Base-by-base conservation (phyloP, 2,797 vertebrate species). In the Rhinatrema bivittatum region DNA sequence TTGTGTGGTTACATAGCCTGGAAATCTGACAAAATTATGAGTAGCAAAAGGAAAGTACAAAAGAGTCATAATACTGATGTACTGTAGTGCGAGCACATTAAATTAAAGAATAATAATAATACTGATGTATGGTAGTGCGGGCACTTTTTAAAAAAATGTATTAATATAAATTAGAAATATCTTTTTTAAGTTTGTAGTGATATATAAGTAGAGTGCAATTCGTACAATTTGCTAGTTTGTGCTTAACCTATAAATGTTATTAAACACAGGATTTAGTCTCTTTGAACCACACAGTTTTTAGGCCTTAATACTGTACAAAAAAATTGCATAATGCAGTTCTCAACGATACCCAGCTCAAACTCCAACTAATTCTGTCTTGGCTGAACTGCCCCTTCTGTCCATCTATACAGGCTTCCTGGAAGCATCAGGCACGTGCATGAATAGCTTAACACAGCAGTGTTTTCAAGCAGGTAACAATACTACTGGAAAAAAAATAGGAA, bases 91-190 rank as follows among this genome's bases (percentile, higher is more conserved):
- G 79, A 81, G 84, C 86, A 88, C 87, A 64, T 83, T 86, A 86
- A 90, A 84, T 87, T 90, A 88, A 89, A 81, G 68, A 81, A 75
- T 78, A 76, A 83, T 74, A 76, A 84, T 85, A 88, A 90, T 91
- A 94, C 77, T 81, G 86, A 89, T 87, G 87, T 88, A 88, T 84
- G 87, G 89, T 84, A 91, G 90, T 87, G 90, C 86, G 81, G 82
- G 84, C 82, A 86, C 84, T 81, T 84, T 83, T 65, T n/a, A n/a
- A 79, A 83, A 90, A 92, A 93, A 94, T 90, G 91, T 97, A 97
- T 97, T 98, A 97, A 97, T 97, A 99, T 97, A 98, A 96, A 98
- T 94, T 90, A 91, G 92, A 93, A 87, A 94, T 94, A 91, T 87
- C 87, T 93, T 85, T 70, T 91, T 90, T 82, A 91, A 91, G 92